Conservation (phyloP, 2,888 invertebrate species). For the Actias luna region DNA sequence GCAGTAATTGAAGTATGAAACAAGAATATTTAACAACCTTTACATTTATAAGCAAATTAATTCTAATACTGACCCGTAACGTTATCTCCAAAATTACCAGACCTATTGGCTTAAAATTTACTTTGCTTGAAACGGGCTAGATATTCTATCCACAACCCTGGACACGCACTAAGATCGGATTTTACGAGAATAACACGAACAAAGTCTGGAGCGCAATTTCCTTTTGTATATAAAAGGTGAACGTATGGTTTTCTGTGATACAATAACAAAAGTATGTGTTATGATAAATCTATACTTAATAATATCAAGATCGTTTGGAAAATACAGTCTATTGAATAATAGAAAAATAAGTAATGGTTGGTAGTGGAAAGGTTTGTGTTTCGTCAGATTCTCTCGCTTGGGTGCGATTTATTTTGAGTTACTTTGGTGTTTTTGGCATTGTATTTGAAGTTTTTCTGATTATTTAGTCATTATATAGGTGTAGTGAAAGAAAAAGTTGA, state of each 20-base stretch:
- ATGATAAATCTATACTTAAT: background rate
- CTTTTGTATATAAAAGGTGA: background rate
- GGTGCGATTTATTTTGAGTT: background rate
- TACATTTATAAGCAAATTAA: too few relatives aligned
- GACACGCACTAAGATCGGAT: too few relatives aligned
- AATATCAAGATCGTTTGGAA: background rate
- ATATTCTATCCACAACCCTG: too few relatives aligned
- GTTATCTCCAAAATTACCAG: too few relatives aligned
- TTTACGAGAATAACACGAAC: background rate
- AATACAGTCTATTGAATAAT: background rate
- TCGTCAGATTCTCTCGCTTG: background rate
- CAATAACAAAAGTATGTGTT: background rate
- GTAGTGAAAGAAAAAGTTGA: too few relatives aligned
- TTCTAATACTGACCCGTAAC: too few relatives aligned
- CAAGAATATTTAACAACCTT: too few relatives aligned
- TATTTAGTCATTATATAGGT: too few relatives aligned
- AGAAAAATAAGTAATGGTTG: background rate
- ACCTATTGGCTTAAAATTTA: too few relatives aligned
- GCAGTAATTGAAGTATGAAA: too few relatives aligned
- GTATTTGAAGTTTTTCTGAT: background rate
- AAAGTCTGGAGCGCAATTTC: background rate
- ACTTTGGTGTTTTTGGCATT: background rate
- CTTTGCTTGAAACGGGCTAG: too few relatives aligned
- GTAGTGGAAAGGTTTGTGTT: conserved; percentile 19
- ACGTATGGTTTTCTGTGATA: background rate